Percentiles rank a stretch among this genome's conserved stretches.
Conservation (phyloP, 2,888 invertebrate species). For the Sphaerophoria taeniata region DNA sequence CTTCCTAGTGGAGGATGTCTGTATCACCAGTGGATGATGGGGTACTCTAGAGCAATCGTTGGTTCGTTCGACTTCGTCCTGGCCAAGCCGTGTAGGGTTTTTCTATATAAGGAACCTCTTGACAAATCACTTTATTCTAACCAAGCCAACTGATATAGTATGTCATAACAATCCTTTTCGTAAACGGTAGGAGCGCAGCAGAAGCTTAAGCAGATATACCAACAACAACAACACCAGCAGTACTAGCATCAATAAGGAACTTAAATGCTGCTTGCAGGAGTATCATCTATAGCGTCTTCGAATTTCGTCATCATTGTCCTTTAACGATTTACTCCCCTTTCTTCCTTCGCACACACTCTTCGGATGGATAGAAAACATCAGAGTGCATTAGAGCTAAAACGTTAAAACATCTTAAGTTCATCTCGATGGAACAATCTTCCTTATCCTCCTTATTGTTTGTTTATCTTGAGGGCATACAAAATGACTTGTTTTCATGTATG, state of each 20-base stretch:
- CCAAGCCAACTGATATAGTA: slow-evolving; percentile 67
- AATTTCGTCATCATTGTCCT: slow-evolving; percentile 42
- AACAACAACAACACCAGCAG: slow-evolving; percentile 26
- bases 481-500: slow-evolving; percentile 36
- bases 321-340: neutral
- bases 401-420: slow-evolving; percentile 70
- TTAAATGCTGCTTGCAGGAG: slow-evolving; percentile 2
- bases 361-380: slow-evolving; percentile 51
- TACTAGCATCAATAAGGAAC: slow-evolving; percentile 26
- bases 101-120: slow-evolving; percentile 58
- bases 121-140: slow-evolving; percentile 71
- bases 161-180: slow-evolving; percentile 72
- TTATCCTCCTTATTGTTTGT: slow-evolving; percentile 63
- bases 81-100: neutral
- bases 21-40: slow-evolving; percentile 61
- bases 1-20: neutral
- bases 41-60: slow-evolving; percentile 46
- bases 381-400: slow-evolving; percentile 69
- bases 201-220: slow-evolving; percentile 19
- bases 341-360: neutral
- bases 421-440: slow-evolving; percentile 55
- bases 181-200: slow-evolving; percentile 56
- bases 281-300: neutral
- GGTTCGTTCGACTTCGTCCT: neutral
- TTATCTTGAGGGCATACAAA: slow-evolving; percentile 59